Base-by-base conservation (phyloP, 2,113 vertebrate genomes). In the Aleadryas rufinucha region DNA sequence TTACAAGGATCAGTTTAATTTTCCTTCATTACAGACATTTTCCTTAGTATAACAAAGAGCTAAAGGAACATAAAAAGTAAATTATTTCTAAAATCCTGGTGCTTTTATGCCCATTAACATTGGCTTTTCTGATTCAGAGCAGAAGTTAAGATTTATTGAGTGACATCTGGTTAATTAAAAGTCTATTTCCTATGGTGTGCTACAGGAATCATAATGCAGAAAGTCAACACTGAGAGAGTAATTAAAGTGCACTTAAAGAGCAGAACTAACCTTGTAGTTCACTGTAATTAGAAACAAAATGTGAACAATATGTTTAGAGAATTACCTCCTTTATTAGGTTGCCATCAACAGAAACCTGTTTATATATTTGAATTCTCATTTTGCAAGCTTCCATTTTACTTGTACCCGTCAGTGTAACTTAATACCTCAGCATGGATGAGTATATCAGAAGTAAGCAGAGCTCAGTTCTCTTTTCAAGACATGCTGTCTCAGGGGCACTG, bases 101-200 rank as follows among this genome's bases (percentile, higher is more conserved):
- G 27, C 15, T 69, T 87, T 93, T 95, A 89, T 11, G 13, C 47
- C 84, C 35, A 1, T 88, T 94, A 96, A 60, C 49, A 69, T 37
- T 95, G 86, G 18, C 19, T 98, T 96, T 97, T 97, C 88, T 81
- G 87, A 97, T 94, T 91, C 78, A 92, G 64, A 96, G 83, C 70
- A 97, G 97, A 96, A 91, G 87, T 96, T 96, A 93, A 96, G 96
- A 98, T 97, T 98, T 98, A 97, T 95, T 94, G 96, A 97, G 87
- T 97, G 97, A 95, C 98, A 97, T 98, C 97, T 98, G 96, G 97
- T 97, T 98, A 98, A 98, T 98, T 98, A 98, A 98, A 98, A 31
- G 52, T 97, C 96, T 98, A 65, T 96, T 98, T 98, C 95, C 94
- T 97, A 87, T 77, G 85, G 65, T 2, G 23, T 96, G 72, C 96